Evolutionary conservation across 2,888 invertebrate species (phyloP).

Genomic region (Pseudeuparius sepicola): DNA sequence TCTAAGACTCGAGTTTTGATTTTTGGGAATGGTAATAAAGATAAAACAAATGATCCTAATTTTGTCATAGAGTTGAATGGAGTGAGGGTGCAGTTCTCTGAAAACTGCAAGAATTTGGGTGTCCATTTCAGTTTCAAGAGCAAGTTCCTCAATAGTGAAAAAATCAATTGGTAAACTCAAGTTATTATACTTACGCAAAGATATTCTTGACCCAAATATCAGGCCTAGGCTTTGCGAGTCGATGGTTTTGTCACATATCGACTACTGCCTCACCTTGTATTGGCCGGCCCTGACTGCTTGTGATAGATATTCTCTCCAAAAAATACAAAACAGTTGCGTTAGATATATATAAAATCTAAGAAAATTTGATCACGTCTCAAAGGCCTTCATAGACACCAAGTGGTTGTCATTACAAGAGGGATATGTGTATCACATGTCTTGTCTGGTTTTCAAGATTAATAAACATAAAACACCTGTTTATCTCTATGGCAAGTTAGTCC

Average conservation of each 20-base stretch:
- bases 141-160: no score
- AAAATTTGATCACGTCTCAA: neutral
- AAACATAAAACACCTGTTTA: neutral
- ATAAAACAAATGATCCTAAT: no score
- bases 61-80: no score
- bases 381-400: neutral
- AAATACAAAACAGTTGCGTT: neutral
- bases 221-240: neutral
- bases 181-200: neutral
- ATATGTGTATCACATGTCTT: neutral
- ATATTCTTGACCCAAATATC: no score
- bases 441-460: slow-evolving; percentile 1
- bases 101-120: no score
- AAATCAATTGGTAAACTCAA: no score
- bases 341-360: neutral
- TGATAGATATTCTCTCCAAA: neutral
- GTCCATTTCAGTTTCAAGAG: no score
- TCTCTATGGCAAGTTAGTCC: slow-evolving; percentile 3
- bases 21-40: no score
- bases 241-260: neutral
- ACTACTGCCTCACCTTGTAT: neutral
- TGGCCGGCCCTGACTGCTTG: neutral
- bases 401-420: neutral
- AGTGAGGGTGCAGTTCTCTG: no score
- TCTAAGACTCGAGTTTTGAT: no score